Evolutionary conservation across 2,113 vertebrate genomes (phyloP), one percentile per base, ranked within the genome.

Genomic region (Pachyramphus minor): DNA sequence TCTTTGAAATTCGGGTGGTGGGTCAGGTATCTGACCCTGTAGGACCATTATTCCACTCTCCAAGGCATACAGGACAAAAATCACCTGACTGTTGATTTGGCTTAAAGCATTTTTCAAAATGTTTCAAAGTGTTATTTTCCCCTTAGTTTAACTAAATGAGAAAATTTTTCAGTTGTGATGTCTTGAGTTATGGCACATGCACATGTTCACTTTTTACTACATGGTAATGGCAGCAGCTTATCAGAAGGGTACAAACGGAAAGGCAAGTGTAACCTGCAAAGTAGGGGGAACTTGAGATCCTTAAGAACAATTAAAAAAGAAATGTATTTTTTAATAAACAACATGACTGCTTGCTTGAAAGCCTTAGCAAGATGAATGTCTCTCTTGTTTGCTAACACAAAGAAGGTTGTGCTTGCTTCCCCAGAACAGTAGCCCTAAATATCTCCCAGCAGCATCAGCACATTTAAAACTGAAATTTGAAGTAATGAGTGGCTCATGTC

Each of bases 181-280:
- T 21, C 45, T 80, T 88, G n/a, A 9, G 6, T 81, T 78, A 47
- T 11, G 14, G 25, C 20, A 87, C 0, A 0, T 55, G 13, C 0
- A 0, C 14, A 15, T 25, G 14, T 58, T 93, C 42, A 31, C 41
- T 67, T 47, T 35, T 7, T 49, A 14, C 12, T 49, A 13, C 0
- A 0, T 2, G 5, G 31, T 45, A 69, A 67, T 1, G 1, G 12
- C 47, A 78, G 31, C 7, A 78, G 33, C 39, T 62, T 22, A 14
- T 56, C 28, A 27, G 8, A 58, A 77, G 12, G 2, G 8, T 16
- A 53, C 3, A 41, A 59, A 44, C 8, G 6, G 15, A 84, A 87
- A 49, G 21, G 9, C 19, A 11, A 20, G 11, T 3, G 2, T 60
- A 71, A 81, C 31, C 37, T 78, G 13, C 11, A 52, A 86, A 86